Evolutionary conservation across 1,140 invertebrate species (phyloP), one percentile per base, ranked within the genome.

Genomic region (Pantala flavescens): DNA sequence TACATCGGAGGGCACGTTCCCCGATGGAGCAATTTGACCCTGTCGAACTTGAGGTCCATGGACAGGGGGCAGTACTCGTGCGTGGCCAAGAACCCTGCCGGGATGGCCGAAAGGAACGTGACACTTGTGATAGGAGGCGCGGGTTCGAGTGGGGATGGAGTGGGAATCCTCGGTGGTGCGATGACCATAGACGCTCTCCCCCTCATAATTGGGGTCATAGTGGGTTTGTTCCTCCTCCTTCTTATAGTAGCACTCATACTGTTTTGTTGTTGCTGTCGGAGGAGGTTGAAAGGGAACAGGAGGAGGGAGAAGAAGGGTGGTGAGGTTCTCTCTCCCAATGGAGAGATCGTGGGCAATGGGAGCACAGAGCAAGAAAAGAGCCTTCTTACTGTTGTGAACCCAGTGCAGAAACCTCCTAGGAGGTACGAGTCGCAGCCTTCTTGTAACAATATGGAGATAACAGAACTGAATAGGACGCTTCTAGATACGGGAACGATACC

Each of bases 61-160:
- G 95, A 98, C 82, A 88, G 89, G 78, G 96, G 95, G 0, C 89
- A 93, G 72, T 98, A 97, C 81, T 86, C 89, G n/a, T 98, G 95
- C 78, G 86, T 91, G 9, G 94, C 93, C 0, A 90, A 90, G 74
- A 98, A 95, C 82, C 86, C 88, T 0, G 95, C 92, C 0, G 96
- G 95, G 0, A 87, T 89, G 11, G 90, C 91, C 49, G 90, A 93
- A 79, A 88, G 84, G 74, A 93, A 87, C 81, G 82, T 95, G 0
- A 89, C 88, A 0, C 81, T 96, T 23, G 80, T 84, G 11, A 85
- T 93, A 0, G 81, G 84, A 16, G 80, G 85, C 0, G 82, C 24
- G 73, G 75, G 36, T 49, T 71, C 24, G 12, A 71, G n/a, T 43
- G 70, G 71, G 7, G 70, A 63, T 21, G 49, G 74, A 55, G 75